phyloP scores from a whole-genome alignment of 1,140 invertebrate genomes.

The Euborellia annulipes region DNA sequence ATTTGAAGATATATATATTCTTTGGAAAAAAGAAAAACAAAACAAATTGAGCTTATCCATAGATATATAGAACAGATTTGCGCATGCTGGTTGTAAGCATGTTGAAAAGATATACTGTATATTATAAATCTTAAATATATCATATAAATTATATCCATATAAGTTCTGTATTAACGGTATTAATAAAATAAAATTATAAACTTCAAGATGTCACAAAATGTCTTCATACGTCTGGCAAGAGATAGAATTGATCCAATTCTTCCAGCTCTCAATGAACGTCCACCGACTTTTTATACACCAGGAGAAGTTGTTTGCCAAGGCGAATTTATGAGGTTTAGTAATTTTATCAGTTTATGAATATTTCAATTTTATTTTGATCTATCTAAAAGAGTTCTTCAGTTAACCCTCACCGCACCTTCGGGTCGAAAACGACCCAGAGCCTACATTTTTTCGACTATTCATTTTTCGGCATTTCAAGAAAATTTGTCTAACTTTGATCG shows the following conservation, averaged over 20 bases:
- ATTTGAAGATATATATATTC: too few species aligned
- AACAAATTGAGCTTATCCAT: too few species aligned
- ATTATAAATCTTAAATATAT: too few species aligned
- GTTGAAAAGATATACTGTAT: too few species aligned
- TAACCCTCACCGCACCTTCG: not conserved
- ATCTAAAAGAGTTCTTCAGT: not conserved
- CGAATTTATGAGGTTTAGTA: conserved; percentile 65
- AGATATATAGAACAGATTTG: too few species aligned
- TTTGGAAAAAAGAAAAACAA: too few species aligned
- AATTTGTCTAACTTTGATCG: conserved; percentile 9
- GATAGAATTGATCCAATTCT: conserved; percentile 11
- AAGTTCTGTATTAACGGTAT: too few species aligned
- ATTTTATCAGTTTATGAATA: conserved; percentile 4
- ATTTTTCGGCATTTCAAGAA: conserved; percentile 7
- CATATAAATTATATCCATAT: too few species aligned
- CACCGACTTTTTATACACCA: conserved; percentile 60
- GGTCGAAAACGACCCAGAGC: not conserved
- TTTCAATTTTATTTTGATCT: not conserved
- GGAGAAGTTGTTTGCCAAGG: conserved; percentile 70
- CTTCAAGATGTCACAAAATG: conserved; percentile 3
- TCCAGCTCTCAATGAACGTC: conserved; percentile 29
- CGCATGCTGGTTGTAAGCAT: too few species aligned
- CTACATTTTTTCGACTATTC: conserved; percentile 1
- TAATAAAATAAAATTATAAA: not conserved
- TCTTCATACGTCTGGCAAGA: conserved; percentile 12